Evolutionary conservation across 2,888 invertebrate genomes (phyloP).

Genomic region (Drosophila vallismaia): DNA sequence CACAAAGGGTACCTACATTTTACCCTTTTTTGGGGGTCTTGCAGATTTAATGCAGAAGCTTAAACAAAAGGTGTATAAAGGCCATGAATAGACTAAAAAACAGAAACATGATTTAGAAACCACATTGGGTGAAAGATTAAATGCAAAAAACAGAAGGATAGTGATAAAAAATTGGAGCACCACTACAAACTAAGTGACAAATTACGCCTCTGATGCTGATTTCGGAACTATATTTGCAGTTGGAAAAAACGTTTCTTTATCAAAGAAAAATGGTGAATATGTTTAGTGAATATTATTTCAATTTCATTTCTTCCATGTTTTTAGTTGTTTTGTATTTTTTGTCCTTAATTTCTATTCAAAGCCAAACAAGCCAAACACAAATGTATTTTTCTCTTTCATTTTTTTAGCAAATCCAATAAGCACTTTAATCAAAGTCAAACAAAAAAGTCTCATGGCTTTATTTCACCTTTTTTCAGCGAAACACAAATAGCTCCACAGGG

Average conservation of each 20-base stretch:
- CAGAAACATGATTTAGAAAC: slow-evolving; percentile 21
- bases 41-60: slow-evolving; percentile 8
- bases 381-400: slow-evolving; percentile 5
- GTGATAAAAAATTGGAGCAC: neutral
- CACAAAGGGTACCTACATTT: neutral
- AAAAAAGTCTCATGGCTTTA: slow-evolving; percentile 39
- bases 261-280: neutral
- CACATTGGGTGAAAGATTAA: neutral
- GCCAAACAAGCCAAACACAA: slow-evolving; percentile 1
- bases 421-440: slow-evolving; percentile 51
- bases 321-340: neutral
- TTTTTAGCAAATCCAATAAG: slow-evolving; percentile 61
- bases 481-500: slow-evolving; percentile 29
- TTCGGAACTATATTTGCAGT: no score
- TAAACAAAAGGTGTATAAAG: slow-evolving; percentile 16
- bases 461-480: slow-evolving; percentile 49
- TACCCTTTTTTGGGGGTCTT: slow-evolving; percentile 14
- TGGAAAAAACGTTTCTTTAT: no score
- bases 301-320: neutral
- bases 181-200: no score
- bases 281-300: slow-evolving; percentile 3
- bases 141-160: neutral
- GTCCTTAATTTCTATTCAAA: neutral
- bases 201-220: no score
- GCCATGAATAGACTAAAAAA: slow-evolving; percentile 9